phyloP scores from a whole-genome alignment of 2,888 invertebrate genomes.

The Scaptomyza caliginosa region DNA sequence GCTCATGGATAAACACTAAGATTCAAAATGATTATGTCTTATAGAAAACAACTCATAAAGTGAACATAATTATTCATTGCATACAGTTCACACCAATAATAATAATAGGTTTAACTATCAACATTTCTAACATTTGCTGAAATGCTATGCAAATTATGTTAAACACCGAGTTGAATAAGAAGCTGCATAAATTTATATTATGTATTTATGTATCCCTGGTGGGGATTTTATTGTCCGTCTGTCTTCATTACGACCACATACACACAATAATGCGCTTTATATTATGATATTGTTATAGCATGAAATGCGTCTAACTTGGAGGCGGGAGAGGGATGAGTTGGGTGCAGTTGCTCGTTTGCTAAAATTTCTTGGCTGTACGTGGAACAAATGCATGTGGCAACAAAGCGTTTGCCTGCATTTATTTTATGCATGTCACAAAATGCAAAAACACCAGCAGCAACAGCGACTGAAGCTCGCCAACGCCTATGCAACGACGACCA shows the following conservation, averaged over 20 bases:
- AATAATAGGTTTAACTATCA: neutral
- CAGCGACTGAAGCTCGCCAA: conserved; percentile 34
- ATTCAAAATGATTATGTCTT: neutral
- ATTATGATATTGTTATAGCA: conserved; percentile 45
- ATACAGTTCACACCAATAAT: neutral
- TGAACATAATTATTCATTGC: neutral
- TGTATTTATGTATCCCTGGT: conserved; percentile 7
- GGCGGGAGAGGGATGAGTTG: neutral
- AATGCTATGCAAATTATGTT: conserved; percentile 25
- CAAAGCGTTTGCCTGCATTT: conserved; percentile 51
- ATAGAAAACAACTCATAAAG: too few species aligned
- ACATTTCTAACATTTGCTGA: neutral
- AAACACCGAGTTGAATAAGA: neutral
- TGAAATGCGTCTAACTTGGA: conserved; percentile 58
- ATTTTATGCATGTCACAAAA: conserved; percentile 59
- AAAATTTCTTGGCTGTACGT: conserved; percentile 47
- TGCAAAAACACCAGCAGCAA: conserved; percentile 36
- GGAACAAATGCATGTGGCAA: conserved; percentile 48
- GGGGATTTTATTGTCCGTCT: conserved; percentile 10
- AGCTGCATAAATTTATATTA: neutral
- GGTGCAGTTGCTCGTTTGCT: conserved; percentile 26
- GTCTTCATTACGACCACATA: conserved; percentile 36
- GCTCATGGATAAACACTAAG: too few species aligned
- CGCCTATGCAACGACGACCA: conserved; percentile 36
- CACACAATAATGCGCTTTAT: conserved; percentile 52